Evolutionary conservation across 2,113 vertebrate species (phyloP), one percentile per base, ranked within the genome.

Genomic region (Paradoxurus hermaphroditus): DNA sequence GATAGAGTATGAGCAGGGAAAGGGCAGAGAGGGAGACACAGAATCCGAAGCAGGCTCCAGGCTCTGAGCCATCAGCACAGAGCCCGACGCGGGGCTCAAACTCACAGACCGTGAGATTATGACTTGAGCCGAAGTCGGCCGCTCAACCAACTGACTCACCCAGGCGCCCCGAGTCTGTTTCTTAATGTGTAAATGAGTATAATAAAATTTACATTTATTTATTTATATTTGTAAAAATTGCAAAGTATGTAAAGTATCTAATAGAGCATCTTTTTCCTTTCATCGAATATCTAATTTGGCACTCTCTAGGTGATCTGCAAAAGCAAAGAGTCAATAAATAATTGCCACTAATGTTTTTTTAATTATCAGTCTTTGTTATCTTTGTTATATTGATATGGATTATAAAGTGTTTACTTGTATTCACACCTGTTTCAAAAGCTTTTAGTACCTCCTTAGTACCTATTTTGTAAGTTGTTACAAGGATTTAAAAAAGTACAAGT

Each of bases 101-200:
- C n/a, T n/a, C n/a, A n/a, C n/a, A n/a, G n/a, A n/a, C n/a, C n/a
- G n/a, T n/a, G n/a, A n/a, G n/a, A n/a, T n/a, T n/a, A n/a, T n/a
- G n/a, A n/a, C n/a, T n/a, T n/a, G n/a, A n/a, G n/a, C n/a, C n/a
- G n/a, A n/a, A n/a, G n/a, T n/a, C n/a, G n/a, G n/a, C n/a, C n/a
- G n/a, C n/a, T n/a, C n/a, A n/a, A n/a, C n/a, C n/a, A n/a, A n/a
- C n/a, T n/a, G n/a, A n/a, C n/a, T n/a, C n/a, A n/a, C n/a, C n/a
- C n/a, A n/a, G n/a, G n/a, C n/a, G n/a, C n/a, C n/a, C n/a, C n/a
- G 23, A 84, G 9, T 96, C 44, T 85, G 39, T 93, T 95, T 91
- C 56, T 77, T 86, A 91, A 78, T 62, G 39, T 72, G 46, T 89
- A 95, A 90, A 65, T 59, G 8, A 29, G 29, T 14, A 95, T 21